Base-by-base conservation (phyloP, 2,113 vertebrate genomes). In the Scolopax mira region DNA sequence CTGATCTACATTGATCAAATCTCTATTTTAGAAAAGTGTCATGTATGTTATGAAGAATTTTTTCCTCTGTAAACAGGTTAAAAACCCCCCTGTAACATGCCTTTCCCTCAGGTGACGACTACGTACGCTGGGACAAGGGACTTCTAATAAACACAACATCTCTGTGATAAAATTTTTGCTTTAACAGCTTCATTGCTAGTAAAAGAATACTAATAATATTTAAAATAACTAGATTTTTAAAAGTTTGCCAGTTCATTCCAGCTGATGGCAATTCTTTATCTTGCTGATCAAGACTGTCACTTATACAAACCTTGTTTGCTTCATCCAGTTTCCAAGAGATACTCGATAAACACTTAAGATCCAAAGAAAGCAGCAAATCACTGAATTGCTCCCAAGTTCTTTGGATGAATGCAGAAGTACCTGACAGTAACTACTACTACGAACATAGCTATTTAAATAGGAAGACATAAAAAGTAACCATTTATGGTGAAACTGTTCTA, bases 321-420 rank as follows among this genome's bases (percentile, higher is more conserved):
- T 95, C 48, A 95, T 55, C 48, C 72, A n/a, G 25, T 88, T 93
- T 89, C 64, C 78, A 77, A 61, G 52, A 81, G 27, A 74, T 84
- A 89, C 65, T 51, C 84, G 92, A 93, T 14, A 91, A 82, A 80
- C 69, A 89, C 27, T 89, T 81, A 89, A 90, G 24, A 73, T 18
- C 10, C 88, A 84, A 95, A 67, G 78, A 95, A 91, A 73, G n/a
- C 31, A 81, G 81, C 16, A 88, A 67, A 94, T 67, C n/a, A 95
- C 31, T 88, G 79, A 90, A 37, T 91, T 95, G 46, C 18, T 57
- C 80, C 5, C 7, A 83, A 92, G 46, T n/a, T 70, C 18, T 46
- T 94, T 46, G 30, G 35, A 69, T 52, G 51, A 90, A 52, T 33
- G 28, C 54, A 57, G 44, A 64, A 48, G 10, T 46, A 44, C 55